Evolutionary conservation across 92 coral and sea anemone genomes (phyloP), one percentile per base, ranked within the genome.

Genomic region (Actinernus sp.): DNA sequence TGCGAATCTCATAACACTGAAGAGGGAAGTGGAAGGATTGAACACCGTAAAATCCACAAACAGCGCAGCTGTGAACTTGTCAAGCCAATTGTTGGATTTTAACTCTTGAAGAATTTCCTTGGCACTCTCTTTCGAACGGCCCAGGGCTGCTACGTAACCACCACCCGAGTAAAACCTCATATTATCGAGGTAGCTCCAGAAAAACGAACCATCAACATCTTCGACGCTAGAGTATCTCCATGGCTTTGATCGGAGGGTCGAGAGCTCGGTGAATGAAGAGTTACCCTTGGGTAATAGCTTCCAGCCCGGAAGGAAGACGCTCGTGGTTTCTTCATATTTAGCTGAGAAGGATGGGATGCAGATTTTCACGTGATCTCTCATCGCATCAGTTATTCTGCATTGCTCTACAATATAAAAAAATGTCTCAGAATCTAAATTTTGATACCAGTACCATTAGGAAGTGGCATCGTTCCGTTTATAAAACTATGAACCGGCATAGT

Each of bases 11-110:
- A 79, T 72, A 11, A 38, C 49, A 33, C 69, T 70, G 26, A 79
- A 79, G 23, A 79, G 85, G n/a, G 65, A 59, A 1, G 61, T 73
- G 10, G 51, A 61, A 7, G 78, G 41, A 48, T 79, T 79, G 54
- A 59, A 79, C 37, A 79, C 28, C n/a, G 71, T 61, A 33, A 69
- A 79, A 25, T 44, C 62, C n/a, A 79, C 57, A 40, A 79, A 31
- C 49, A 79, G 26, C 12, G 66, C 78, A 28, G 64, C 74, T 1
- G 85, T 68, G 9, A 36, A 48, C 28, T 28, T 26, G 54, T 79
- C 85, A 16, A 79, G 9, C 85, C 85, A 79, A 40, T 61, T 32
- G 14, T 50, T 30, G 32, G 1, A 1, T 29, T 32, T 22, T 16
- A 79, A 37, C 1, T 61, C 41, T 6, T 46, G 31, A 18, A 69